Evolutionary conservation across 2,113 vertebrate genomes (phyloP).

Genomic region (Crotophaga sulcirostris): DNA sequence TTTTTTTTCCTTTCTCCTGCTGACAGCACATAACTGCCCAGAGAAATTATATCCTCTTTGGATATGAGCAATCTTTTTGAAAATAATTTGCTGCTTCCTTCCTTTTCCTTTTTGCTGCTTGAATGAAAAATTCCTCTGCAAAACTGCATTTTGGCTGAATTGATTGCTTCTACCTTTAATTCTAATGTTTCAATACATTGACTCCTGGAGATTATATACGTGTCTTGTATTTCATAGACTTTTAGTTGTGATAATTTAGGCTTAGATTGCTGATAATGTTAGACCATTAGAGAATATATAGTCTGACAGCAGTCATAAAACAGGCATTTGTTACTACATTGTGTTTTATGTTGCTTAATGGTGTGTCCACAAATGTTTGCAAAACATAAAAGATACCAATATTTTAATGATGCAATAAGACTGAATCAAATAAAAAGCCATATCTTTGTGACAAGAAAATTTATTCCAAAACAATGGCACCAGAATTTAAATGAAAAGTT

Average conservation of each 20-base stretch:
- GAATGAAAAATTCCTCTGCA: conserved; percentile 60
- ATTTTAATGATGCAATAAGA: conserved; percentile 79
- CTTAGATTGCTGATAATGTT: conserved; percentile 74
- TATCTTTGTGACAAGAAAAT: conserved; percentile 75
- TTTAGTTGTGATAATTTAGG: conserved; percentile 74
- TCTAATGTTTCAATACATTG: conserved; percentile 70
- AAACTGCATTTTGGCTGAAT: conserved; percentile 66
- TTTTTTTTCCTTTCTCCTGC: neutral
- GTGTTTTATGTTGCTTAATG: conserved; percentile 75
- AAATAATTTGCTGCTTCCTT: conserved; percentile 15
- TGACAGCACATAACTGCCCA: conserved; percentile 29
- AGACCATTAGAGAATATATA: conserved; percentile 79
- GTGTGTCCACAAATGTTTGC: conserved; percentile 75
- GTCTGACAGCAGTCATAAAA: conserved; percentile 82
- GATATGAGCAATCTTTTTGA: neutral
- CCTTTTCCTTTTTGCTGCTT: conserved; percentile 10
- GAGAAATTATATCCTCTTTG: conserved; percentile 19
- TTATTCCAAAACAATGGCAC: conserved; percentile 68
- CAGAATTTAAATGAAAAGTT: conserved; percentile 80
- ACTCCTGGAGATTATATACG: conserved; percentile 69
- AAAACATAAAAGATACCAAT: conserved; percentile 79
- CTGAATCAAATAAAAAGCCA: conserved; percentile 77
- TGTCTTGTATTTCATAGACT: conserved; percentile 75
- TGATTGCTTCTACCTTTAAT: conserved; percentile 72
- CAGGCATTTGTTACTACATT: conserved; percentile 77